A percentile compares a stretch with the other conserved stretches of the same genome.
Evolutionary conservation across 2,113 vertebrate genomes (phyloP).

Genomic region (Anthoscopus minutus): DNA sequence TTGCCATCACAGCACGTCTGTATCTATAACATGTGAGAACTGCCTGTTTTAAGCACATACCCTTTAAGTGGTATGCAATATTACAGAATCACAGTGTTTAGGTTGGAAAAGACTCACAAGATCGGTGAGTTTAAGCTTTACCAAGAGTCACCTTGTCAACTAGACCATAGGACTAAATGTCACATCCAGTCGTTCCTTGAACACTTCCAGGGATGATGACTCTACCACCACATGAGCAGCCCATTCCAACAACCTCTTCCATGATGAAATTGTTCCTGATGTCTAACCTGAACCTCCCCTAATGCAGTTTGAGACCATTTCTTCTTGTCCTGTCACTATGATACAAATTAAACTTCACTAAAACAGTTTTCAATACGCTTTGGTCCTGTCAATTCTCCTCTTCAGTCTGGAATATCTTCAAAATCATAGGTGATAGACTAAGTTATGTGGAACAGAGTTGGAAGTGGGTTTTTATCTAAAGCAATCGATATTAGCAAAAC

Average conservation of each 20-base stretch:
- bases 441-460: background rate
- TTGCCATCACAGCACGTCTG: background rate
- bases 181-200: background rate
- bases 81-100: background rate
- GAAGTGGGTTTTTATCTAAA: background rate
- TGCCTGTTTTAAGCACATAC: background rate
- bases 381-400: background rate
- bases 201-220: background rate
- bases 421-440: background rate
- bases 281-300: background rate
- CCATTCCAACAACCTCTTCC: background rate
- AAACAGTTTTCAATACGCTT: background rate
- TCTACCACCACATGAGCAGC: background rate
- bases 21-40: background rate
- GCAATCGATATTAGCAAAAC: background rate
- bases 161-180: background rate
- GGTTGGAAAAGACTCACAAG: background rate
- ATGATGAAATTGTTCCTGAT: background rate
- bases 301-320: background rate
- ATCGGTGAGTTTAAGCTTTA: background rate
- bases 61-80: background rate
- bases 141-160: background rate
- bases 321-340: background rate
- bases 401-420: background rate
- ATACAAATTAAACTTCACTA: background rate